phyloP scores from a whole-genome alignment of 2,888 invertebrate genomes.

The Harpalus rufipes region DNA sequence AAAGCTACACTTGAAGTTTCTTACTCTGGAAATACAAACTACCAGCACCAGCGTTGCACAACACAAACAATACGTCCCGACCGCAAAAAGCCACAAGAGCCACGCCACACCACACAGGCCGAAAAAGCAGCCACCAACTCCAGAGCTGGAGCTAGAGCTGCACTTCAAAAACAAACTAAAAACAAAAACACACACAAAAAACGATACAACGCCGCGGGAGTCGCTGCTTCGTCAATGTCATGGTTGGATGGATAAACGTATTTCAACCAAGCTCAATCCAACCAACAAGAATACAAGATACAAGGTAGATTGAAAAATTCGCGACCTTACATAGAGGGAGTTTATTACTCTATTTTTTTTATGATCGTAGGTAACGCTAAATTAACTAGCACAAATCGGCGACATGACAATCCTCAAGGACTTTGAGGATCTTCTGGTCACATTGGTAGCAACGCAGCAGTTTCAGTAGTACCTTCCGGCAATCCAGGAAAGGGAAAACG shows the following conservation, averaged over 20 bases:
- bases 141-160: not conserved
- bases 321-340: no score
- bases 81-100: not conserved
- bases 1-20: conserved; percentile 24
- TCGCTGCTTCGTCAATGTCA: not conserved
- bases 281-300: not conserved
- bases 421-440: no score
- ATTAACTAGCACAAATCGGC: no score
- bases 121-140: not conserved
- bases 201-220: not conserved
- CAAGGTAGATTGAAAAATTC: no score
- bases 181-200: not conserved
- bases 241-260: not conserved
- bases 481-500: no score
- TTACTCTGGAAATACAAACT: conserved; percentile 32
- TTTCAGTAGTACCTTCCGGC: no score
- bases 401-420: no score
- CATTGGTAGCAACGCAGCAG: no score
- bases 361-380: no score
- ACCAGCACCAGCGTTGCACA: not conserved
- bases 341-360: no score
- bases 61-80: conserved; percentile 33
- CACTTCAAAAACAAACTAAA: conserved; percentile 15
- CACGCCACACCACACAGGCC: not conserved
- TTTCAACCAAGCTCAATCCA: not conserved